Evolutionary conservation across 2,888 invertebrate genomes (phyloP), one percentile per base, ranked within the genome.

Genomic region (Adelphocoris suturalis): DNA sequence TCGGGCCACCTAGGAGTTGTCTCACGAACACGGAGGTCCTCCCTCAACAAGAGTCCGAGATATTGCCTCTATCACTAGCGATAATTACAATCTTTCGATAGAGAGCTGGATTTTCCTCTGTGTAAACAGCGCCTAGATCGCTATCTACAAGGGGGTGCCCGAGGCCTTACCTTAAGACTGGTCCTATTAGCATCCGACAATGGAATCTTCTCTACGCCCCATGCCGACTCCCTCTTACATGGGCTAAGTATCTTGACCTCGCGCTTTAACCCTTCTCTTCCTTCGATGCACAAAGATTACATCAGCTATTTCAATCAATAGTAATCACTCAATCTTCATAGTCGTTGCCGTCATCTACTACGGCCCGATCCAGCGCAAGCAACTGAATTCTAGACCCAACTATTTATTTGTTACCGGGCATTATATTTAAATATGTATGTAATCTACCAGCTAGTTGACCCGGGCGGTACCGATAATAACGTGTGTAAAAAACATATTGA

Each of bases 181-280:
- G 85, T 85, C 85, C 37, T 85, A 85, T 85, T 85, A 85, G 85
- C 85, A 85, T 85, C 85, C 85, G 28, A 85, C 85, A 85, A 85
- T 85, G 61, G 85, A 85, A 85, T 85, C 85, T 55, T 55, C 84
- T 85, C 14, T n/a, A 13, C 48, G 13, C n/a, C 46, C 13, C 23
- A 16, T 11, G 11, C 37, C 12, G 12, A 28, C 12, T 81, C 81
- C 14, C 12, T 82, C 82, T n/a, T 9, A 78, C 78, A 78, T 52
- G 82, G 47, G 7, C 55, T 3, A 16, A 52, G 55, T 82, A 52
- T 19, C 55, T 27, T 48, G 48, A 52, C 27, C 82, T 13, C 52
- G 46, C 37, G 47, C 78, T 47, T 37, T 16, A 46, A 47, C 78
- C 78, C 47, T 46, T 37, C 37, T 14, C 46, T 75, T 37, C n/a